phyloP scores from a whole-genome alignment of 2,888 invertebrate species.

The Drosophila seclusa region DNA sequence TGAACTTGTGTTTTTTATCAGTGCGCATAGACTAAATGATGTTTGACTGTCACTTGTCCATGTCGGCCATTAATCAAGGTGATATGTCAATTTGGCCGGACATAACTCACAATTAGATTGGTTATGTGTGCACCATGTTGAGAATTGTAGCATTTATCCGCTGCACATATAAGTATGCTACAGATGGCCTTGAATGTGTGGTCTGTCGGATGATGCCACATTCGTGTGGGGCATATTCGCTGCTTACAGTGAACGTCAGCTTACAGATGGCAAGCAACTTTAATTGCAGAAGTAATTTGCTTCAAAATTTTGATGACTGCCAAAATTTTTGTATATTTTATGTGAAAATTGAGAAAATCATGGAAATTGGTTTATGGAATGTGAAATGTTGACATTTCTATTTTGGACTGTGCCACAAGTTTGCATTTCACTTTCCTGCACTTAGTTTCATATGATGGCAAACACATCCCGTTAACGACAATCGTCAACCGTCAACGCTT shows the following conservation, averaged over 20 bases:
- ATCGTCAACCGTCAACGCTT: slow-evolving; percentile 40
- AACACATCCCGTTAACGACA: slow-evolving; percentile 53
- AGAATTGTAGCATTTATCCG: slow-evolving; percentile 1
- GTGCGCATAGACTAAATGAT: not conserved
- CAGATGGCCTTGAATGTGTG: slow-evolving; percentile 31
- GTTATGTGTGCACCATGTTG: slow-evolving; percentile 7
- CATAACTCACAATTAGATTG: slow-evolving; percentile 63
- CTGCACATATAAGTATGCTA: slow-evolving; percentile 13
- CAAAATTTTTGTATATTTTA: not conserved
- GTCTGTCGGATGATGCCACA: slow-evolving; percentile 22
- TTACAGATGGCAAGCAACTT: not conserved
- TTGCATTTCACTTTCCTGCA: slow-evolving; percentile 11
- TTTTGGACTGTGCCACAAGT: slow-evolving; percentile 17
- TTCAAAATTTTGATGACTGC: not conserved
- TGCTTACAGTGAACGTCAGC: slow-evolving; percentile 3
- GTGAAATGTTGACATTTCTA: slow-evolving; percentile 28
- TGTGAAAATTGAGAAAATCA: not conserved
- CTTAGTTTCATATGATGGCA: slow-evolving; percentile 29
- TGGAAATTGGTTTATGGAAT: slow-evolving; percentile 22
- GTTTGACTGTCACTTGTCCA: not conserved
- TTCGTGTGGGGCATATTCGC: slow-evolving; percentile 21
- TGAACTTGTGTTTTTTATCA: not conserved
- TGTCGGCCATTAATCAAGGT: slow-evolving; percentile 62
- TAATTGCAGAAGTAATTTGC: not conserved
- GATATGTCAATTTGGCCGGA: slow-evolving; percentile 63